phyloP scores from a whole-genome alignment of 1,140 invertebrate species.

The Drosophila littoralis region DNA sequence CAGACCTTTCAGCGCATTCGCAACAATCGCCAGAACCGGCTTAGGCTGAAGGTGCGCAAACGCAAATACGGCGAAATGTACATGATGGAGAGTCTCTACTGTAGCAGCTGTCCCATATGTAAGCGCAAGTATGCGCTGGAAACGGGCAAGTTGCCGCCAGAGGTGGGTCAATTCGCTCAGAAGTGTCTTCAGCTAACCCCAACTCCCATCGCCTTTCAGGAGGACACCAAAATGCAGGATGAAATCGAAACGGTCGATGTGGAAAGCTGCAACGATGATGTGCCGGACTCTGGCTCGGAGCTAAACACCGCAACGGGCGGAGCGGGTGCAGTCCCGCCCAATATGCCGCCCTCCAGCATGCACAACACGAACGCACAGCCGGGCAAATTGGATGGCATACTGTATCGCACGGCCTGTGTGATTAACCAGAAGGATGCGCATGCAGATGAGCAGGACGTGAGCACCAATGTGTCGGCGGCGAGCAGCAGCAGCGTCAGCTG shows the following conservation, averaged over 20 bases:
- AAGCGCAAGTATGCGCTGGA: slow-evolving; percentile 89
- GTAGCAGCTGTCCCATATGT: slow-evolving; percentile 90
- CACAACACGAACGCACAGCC: slow-evolving; percentile 78
- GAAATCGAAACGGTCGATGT: slow-evolving; percentile 86
- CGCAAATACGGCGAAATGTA: slow-evolving; percentile 87
- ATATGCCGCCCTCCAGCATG: slow-evolving; percentile 54
- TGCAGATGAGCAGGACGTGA: slow-evolving; percentile 63
- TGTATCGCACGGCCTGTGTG: slow-evolving; percentile 79
- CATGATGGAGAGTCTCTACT: slow-evolving; percentile 84
- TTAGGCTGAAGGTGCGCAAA: slow-evolving; percentile 86
- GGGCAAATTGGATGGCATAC: slow-evolving; percentile 79
- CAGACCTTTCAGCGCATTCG: slow-evolving; percentile 92
- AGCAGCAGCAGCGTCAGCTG: slow-evolving; percentile 67
- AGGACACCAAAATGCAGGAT: slow-evolving; percentile 80
- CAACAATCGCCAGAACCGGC: slow-evolving; percentile 90
- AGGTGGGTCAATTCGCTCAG: slow-evolving; percentile 85
- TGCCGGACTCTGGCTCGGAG: slow-evolving; percentile 81
- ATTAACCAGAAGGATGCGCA: slow-evolving; percentile 76
- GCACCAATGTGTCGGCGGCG: slow-evolving; percentile 70
- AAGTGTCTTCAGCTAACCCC: no score
- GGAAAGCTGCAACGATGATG: slow-evolving; percentile 84
- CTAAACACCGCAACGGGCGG: slow-evolving; percentile 16
- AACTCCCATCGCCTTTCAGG: slow-evolving; percentile 28
- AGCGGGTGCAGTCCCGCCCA: slow-evolving; percentile 8
- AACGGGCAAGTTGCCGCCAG: slow-evolving; percentile 86